phyloP scores from a whole-genome alignment of 2,797 vertebrate genomes.

The Molossus molossus region DNA sequence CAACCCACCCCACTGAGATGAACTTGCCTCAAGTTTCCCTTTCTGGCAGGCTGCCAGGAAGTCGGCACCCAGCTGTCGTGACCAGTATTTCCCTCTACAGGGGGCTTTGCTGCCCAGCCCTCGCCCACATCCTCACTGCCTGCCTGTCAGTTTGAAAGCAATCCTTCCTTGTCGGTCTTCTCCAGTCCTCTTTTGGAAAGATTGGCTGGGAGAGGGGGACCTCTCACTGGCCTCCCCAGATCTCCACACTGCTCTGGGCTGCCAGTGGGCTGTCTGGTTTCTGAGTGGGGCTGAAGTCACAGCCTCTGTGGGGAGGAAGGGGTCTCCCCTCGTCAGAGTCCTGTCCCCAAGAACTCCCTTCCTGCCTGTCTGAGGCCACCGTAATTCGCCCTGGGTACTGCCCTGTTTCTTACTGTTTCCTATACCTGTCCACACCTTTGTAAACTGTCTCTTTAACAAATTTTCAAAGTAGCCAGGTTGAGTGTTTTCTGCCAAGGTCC shows the following conservation, averaged over 20 bases:
- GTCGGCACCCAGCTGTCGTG: background rate
- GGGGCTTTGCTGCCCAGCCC: background rate
- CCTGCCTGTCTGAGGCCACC: background rate
- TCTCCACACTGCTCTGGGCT: background rate
- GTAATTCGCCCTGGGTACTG: background rate
- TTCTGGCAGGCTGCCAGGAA: conserved; percentile 20
- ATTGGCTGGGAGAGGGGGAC: background rate
- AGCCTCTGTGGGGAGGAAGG: background rate
- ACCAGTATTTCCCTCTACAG: background rate
- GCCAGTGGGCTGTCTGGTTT: background rate
- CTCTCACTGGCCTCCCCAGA: background rate
- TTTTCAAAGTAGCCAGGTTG: background rate
- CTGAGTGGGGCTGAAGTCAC: background rate
- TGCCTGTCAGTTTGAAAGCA: background rate
- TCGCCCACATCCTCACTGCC: background rate
- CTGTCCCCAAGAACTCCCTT: too few relatives aligned
- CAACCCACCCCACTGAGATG: background rate
- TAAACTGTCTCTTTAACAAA: background rate
- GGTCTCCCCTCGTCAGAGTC: background rate
- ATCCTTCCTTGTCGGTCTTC: background rate
- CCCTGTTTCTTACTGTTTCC: too few relatives aligned
- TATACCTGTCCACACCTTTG: background rate
- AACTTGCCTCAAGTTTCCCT: background rate
- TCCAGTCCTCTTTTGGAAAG: background rate
- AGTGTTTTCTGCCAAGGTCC: background rate